Base-by-base conservation (phyloP, 1,140 invertebrate genomes). In the Drosophila pandora region DNA sequence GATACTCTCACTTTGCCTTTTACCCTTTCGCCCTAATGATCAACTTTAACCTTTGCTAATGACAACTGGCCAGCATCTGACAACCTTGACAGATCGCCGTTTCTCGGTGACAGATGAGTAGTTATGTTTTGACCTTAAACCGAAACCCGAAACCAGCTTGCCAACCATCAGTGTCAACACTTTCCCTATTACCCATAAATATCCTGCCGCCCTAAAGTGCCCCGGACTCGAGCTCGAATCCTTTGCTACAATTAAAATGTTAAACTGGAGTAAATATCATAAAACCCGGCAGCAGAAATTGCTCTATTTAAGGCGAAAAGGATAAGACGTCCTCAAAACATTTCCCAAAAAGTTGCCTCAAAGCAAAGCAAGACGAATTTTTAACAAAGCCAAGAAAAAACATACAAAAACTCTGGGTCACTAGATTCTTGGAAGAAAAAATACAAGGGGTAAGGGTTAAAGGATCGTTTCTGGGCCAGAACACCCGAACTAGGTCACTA, bases 191-290 rank as follows among this genome's bases (percentile, higher is more conserved):
- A 67, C 63, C 47, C 63, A 67, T 67, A 67, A 67, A 67, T 52
- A 43, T 28, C 28, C 17, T 32, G 45, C 48, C 22, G n/a, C 25
- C 62, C 69, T 81, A 81, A 81, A 68, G 28, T 30, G 47, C 21
- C 23, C 47, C 10, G 25, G 39, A 22, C 12, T 7, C 30, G 53
- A 49, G 13, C 12, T 7, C 30, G 53, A 47, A 55, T 47, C 64
- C 50, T 56, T 60, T 88, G 83, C 61, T 76, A 88, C 83, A 88
- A 88, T 88, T 88, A 88, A 88, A 88, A 88, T 88, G 83, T 88
- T 88, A 88, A 88, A 88, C 79, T 76, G 73, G 75, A 83, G 79
- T 79, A 88, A 73, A 71, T 71, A 63, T 79, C 76, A 49, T 88
- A 88, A 88, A 87, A 68, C 58, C 39, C 22, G 34, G 43, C 43